phyloP scores from a whole-genome alignment of 2,888 invertebrate species.

The Steinernema carpocapsae region DNA sequence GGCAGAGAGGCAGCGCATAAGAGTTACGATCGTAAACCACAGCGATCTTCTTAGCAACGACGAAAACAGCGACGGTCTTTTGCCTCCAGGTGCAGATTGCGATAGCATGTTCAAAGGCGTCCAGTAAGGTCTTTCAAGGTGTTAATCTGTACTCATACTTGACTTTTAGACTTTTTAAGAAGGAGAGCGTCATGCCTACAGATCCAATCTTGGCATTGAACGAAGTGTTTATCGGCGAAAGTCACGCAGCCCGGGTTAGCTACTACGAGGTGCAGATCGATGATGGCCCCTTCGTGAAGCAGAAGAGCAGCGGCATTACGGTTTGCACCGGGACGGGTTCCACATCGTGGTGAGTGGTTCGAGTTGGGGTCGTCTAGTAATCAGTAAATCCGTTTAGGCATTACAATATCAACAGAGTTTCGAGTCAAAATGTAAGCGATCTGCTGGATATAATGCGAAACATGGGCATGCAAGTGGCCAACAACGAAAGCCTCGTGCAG shows the following conservation, averaged over 20 bases:
- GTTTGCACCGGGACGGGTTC: conserved; percentile 96
- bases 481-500: conserved; percentile 44
- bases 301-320: conserved; percentile 94
- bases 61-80: neutral
- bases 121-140: neutral
- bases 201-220: conserved; percentile 88
- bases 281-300: conserved; percentile 78
- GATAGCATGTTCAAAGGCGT: conserved; percentile 36
- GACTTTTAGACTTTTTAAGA: conserved; percentile 4
- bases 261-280: conserved; percentile 76
- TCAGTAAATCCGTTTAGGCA: conserved; percentile 40
- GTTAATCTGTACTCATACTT: neutral
- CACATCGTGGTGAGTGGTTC: conserved; percentile 84
- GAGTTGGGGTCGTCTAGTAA: neutral
- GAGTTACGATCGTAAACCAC: conserved; percentile 78
- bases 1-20: conserved; percentile 86
- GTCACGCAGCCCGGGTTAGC: conserved; percentile 80
- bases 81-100: conserved; percentile 43
- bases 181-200: conserved; percentile 12
- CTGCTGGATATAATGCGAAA: conserved; percentile 73
- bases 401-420: conserved; percentile 85
- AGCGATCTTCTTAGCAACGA: neutral
- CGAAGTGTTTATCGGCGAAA: conserved; percentile 96
- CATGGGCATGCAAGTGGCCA: conserved; percentile 49
- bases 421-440: conserved; percentile 78